Percentiles rank a stretch among this genome's conserved stretches.
These are phyloP conservation scores for Adoxophyes honmai DNA, from an alignment of 1,140 invertebrate species.

Conservation along the genomic window DNA sequence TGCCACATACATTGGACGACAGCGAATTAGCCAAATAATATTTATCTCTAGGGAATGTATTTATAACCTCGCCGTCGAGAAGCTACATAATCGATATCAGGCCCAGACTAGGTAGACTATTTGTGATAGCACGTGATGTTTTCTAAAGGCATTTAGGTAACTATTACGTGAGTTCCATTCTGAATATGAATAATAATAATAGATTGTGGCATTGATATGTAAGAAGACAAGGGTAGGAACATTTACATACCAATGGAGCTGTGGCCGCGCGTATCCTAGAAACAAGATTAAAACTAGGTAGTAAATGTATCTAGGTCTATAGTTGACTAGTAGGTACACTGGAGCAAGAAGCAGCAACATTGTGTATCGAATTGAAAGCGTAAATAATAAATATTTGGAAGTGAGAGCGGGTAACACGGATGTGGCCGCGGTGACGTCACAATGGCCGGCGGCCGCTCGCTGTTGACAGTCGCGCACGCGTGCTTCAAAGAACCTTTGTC, in stretches of 20 bases:
- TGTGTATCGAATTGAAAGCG: constrained; percentile 21
- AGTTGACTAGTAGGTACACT: too few species aligned
- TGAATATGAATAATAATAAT: too few species aligned
- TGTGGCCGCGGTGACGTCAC: constrained; percentile 31
- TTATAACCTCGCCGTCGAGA: constrained; percentile 1
- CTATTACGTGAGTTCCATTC: too few species aligned
- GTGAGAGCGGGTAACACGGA: constrained; percentile 30
- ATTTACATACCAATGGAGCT: too few species aligned
- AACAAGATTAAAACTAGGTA: too few species aligned
- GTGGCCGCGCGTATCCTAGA: too few species aligned
- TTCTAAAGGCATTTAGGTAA: too few species aligned
- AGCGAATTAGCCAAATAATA: constrained; percentile 3
- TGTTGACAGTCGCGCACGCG: constrained; percentile 52
- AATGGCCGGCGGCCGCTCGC: constrained; percentile 17
- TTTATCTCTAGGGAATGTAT: constrained; percentile 3
- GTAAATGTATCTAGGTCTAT: too few species aligned
- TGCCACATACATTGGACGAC: constrained; percentile 13
- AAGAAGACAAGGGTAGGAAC: too few species aligned
- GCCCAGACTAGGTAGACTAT: neutral
- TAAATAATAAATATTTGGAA: constrained; percentile 46
- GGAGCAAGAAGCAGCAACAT: constrained; percentile 3
- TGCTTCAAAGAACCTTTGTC: constrained; percentile 48
- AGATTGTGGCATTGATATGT: too few species aligned
- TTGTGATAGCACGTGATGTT: too few species aligned
- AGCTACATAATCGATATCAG: neutral